Base-by-base conservation (phyloP, 2,113 vertebrate genomes). In the Patagioenas fasciata region DNA sequence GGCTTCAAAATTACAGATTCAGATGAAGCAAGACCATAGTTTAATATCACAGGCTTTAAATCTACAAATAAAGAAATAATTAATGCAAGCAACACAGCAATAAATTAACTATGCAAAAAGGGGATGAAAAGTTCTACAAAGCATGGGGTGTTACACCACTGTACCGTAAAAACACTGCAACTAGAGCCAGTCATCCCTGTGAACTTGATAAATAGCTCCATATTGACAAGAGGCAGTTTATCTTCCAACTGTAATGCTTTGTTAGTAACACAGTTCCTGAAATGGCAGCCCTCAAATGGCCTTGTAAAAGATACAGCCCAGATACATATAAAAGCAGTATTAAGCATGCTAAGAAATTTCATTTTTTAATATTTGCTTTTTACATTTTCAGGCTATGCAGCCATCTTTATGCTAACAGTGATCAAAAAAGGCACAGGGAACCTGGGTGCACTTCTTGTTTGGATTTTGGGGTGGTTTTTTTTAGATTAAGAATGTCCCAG, bases 91-190 rank as follows among this genome's bases (percentile, higher is more conserved):
- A 89, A 81, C 56, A 89, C 15, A 83, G 85, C 77, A 65, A 31
- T 72, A 57, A 95, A 96, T 95, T 50, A 93, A 96, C 87, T 69
- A 85, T 57, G 86, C 80, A 93, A 94, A 87, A 97, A 95, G 86
- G 94, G 80, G 58, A 32, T 13, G 66, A 91, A 91, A 90, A 87
- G 91, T 69, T 96, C 38, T 88, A 13, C 8, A 62, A 96, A 96
- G 85, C 79, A 89, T 11, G 87, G 62, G 51, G 29, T 65, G 50
- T 94, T 90, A 85, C 3, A 26, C 34, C n/a, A 38, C 78, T 74
- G 16, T 25, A 10, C 54, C 56, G 57, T 20, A 29, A 53, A 38
- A 80, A 34, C 11, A 32, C 42, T 40, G 72, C 29, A 14, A 13
- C 57, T 56, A 51, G 40, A 74, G 23, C 34, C 10, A 28, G n/a